Evolutionary conservation across 2,888 invertebrate species (phyloP).

Genomic region (Trichogramma evanescens): DNA sequence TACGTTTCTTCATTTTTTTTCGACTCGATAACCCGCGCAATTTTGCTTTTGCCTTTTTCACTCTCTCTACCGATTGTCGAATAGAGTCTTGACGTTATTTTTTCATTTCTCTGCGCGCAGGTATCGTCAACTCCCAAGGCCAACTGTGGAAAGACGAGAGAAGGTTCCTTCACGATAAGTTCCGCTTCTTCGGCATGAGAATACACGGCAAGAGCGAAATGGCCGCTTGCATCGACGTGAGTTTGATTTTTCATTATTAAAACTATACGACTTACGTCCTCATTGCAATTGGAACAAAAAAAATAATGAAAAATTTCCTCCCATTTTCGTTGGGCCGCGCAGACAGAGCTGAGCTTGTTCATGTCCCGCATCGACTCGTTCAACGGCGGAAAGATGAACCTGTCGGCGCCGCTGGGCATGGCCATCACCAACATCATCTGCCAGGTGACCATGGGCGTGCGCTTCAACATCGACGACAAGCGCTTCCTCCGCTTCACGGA

Average conservation of each 20-base stretch:
- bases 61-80: too few relatives aligned
- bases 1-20: too few relatives aligned
- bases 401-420: slow-evolving; percentile 70
- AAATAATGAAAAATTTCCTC: not conserved
- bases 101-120: slow-evolving; percentile 48
- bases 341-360: not conserved
- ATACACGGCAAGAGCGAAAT: slow-evolving; percentile 73
- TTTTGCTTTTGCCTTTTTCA: too few relatives aligned
- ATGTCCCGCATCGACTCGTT: slow-evolving; percentile 65
- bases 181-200: slow-evolving; percentile 81
- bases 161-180: slow-evolving; percentile 76
- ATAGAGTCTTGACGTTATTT: not conserved
- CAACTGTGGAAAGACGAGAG: slow-evolving; percentile 86
- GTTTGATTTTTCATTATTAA: slow-evolving; percentile 27
- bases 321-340: too few relatives aligned
- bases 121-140: slow-evolving; percentile 83
- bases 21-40: too few relatives aligned
- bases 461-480: slow-evolving; percentile 71
- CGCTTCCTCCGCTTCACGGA: slow-evolving; percentile 73
- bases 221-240: slow-evolving; percentile 78
- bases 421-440: slow-evolving; percentile 87
- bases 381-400: slow-evolving; percentile 65
- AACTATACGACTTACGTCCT: too few relatives aligned
- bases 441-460: slow-evolving; percentile 80
- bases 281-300: not conserved